These are phyloP conservation scores for Corythoichthys intestinalis DNA, from an alignment of 2,113 vertebrate species.

Conservation along the genomic window DNA sequence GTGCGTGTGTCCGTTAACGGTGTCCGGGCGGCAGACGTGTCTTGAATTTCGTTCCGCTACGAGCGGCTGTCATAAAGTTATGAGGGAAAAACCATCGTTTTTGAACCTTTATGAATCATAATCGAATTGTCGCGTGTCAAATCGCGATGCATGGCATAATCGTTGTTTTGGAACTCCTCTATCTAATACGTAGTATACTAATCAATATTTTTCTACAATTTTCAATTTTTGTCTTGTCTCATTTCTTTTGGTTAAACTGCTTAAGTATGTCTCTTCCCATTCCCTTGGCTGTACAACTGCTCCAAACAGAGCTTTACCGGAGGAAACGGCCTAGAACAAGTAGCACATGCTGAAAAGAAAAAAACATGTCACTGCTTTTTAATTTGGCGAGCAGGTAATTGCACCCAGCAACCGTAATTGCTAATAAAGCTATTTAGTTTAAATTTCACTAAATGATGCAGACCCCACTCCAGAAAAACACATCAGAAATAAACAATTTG, in stretches of 20 bases:
- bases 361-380: constrained; percentile 66
- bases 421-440: constrained; percentile 80
- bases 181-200: too few species aligned
- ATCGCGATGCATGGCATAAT: too few species aligned
- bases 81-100: too few species aligned
- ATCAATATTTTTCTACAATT: not conserved
- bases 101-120: too few species aligned
- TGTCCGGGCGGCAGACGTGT: too few species aligned
- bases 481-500: constrained; percentile 78
- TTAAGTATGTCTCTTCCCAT: constrained; percentile 57
- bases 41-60: too few species aligned
- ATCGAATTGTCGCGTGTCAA: too few species aligned
- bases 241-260: constrained; percentile 45
- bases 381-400: constrained; percentile 74
- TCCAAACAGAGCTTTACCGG: constrained; percentile 34
- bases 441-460: constrained; percentile 78
- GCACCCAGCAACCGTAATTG: constrained; percentile 76
- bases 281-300: constrained; percentile 35
- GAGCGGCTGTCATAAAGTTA: too few species aligned
- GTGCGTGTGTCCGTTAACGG: too few species aligned
- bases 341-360: constrained; percentile 52
- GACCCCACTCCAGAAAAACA: constrained; percentile 78
- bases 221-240: constrained; percentile 8
- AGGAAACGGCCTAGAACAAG: constrained; percentile 58
- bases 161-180: too few species aligned